phyloP scores from a whole-genome alignment of 1,140 invertebrate species.

The Zophobas atratus region DNA sequence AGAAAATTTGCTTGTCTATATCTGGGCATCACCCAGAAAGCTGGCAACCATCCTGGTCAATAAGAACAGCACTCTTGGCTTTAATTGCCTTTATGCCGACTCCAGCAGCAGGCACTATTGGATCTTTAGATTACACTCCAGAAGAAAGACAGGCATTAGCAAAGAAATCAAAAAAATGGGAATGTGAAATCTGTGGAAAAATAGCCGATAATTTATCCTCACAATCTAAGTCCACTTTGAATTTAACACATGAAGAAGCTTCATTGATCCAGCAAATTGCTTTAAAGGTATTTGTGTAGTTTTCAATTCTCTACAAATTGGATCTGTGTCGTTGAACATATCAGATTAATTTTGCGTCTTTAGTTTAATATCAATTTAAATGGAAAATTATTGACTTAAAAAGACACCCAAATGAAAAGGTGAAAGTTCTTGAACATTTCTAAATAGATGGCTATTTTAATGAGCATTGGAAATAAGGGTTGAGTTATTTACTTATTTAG shows the following conservation, averaged over 20 bases:
- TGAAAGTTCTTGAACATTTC: too few species aligned
- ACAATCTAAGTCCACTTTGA: slow-evolving; percentile 60
- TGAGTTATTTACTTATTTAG: too few species aligned
- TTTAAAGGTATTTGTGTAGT: slow-evolving; percentile 58
- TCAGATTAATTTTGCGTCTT: too few species aligned
- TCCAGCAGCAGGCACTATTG: slow-evolving; percentile 89
- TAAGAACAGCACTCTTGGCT: slow-evolving; percentile 92
- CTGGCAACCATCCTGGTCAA: slow-evolving; percentile 98
- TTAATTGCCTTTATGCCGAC: slow-evolving; percentile 97
- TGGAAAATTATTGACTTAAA: too few species aligned
- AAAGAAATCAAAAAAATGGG: slow-evolving; percentile 77
- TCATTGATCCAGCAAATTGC: slow-evolving; percentile 64
- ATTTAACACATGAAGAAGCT: slow-evolving; percentile 70
- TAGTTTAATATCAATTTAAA: too few species aligned
- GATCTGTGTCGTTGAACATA: too few species aligned
- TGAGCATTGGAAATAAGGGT: too few species aligned
- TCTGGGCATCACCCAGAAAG: slow-evolving; percentile 98
- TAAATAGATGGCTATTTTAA: too few species aligned
- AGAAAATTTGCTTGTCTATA: slow-evolving; percentile 97
- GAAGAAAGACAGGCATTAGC: slow-evolving; percentile 89
- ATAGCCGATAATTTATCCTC: slow-evolving; percentile 69
- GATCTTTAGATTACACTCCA: slow-evolving; percentile 89
- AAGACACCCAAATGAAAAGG: too few species aligned
- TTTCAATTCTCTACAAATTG: too few species aligned
- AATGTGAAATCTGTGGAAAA: slow-evolving; percentile 75